Conservation (phyloP, 2,888 invertebrate species). For the Trachelus stipa region DNA sequence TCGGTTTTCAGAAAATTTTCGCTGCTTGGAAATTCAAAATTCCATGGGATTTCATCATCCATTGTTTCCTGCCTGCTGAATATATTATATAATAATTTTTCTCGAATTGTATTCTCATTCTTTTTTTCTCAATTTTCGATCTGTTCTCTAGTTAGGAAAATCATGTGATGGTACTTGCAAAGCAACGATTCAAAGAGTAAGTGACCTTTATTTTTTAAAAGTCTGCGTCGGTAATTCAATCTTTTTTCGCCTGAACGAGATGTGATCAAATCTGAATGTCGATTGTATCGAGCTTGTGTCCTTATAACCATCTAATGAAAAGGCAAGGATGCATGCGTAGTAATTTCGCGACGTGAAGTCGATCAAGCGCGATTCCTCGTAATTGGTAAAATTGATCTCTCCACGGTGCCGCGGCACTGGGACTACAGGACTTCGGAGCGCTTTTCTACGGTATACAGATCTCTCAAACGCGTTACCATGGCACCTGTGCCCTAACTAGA, state of each 20-base stretch:
- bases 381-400: constrained; percentile 47
- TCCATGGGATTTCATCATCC: background rate
- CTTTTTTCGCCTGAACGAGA: background rate
- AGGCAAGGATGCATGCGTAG: constrained; percentile 26
- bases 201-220: no score
- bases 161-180: no score
- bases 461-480: constrained; percentile 20
- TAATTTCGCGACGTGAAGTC: constrained; percentile 45
- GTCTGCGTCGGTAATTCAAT: background rate
- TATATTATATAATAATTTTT: background rate
- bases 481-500: constrained; percentile 15
- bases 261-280: background rate
- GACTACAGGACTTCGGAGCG: constrained; percentile 8
- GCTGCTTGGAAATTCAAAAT: background rate
- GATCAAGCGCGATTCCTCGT: constrained; percentile 50
- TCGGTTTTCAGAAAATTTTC: background rate
- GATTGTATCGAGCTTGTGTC: background rate
- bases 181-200: background rate
- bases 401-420: background rate
- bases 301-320: constrained; percentile 22
- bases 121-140: background rate
- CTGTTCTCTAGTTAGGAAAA: background rate
- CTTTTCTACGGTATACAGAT: constrained; percentile 13
- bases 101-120: background rate
- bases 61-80: background rate